These are phyloP conservation scores for Chloroceryle aenea DNA, from an alignment of 2,113 vertebrate species.

Conservation along the genomic window DNA sequence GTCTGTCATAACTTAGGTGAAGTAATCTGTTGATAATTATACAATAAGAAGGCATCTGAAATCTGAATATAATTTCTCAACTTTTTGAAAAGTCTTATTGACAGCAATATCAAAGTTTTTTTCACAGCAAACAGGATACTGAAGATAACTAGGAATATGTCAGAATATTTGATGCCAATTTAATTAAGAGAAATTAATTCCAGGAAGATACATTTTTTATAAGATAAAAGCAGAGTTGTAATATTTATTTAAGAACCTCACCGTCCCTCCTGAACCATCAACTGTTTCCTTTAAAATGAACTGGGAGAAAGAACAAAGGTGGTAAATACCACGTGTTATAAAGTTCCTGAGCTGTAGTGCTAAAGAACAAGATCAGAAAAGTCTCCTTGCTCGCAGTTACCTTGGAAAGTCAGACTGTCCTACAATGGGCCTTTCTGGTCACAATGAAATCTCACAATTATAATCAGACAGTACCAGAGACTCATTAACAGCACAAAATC, in stretches of 20 bases:
- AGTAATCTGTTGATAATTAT: slow-evolving; percentile 81
- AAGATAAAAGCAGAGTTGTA: neutral
- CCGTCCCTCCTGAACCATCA: neutral
- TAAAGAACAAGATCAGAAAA: neutral
- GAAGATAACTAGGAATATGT: neutral
- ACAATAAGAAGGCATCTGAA: slow-evolving; percentile 72
- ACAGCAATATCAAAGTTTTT: slow-evolving; percentile 42
- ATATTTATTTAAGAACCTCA: neutral
- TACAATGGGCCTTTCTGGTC: neutral
- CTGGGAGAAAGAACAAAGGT: neutral
- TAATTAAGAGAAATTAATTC: neutral
- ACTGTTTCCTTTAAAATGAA: neutral
- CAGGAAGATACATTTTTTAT: neutral
- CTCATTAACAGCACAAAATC: neutral
- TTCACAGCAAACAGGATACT: neutral
- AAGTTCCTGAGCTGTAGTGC: neutral
- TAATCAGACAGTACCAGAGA: neutral
- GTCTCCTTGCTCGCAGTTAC: neutral
- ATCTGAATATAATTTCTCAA: slow-evolving; percentile 57
- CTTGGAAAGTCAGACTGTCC: neutral
- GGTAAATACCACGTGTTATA: neutral
- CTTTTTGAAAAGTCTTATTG: slow-evolving; percentile 34
- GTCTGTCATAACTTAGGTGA: slow-evolving; percentile 80
- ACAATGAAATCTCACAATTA: neutral
- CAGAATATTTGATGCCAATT: slow-evolving; percentile 16